Conservation (phyloP, 1,140 invertebrate genomes). For the Drosophila lowei region DNA sequence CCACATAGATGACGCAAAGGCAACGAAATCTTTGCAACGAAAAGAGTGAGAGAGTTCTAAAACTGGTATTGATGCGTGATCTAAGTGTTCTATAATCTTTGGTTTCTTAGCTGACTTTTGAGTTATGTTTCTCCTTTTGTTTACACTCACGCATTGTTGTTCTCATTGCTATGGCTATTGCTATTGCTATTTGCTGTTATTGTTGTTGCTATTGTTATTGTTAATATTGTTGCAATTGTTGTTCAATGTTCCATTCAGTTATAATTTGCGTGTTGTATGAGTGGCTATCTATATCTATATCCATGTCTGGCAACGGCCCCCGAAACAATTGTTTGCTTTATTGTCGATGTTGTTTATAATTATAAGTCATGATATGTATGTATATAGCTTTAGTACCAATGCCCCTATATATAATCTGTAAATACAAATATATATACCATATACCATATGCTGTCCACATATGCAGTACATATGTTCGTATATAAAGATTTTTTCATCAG, state of each 20-base stretch:
- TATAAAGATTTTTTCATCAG: slow-evolving; percentile 1
- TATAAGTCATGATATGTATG: slow-evolving; percentile 12
- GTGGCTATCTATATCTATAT: not conserved
- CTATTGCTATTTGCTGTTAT: slow-evolving; percentile 32
- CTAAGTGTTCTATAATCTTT: not conserved
- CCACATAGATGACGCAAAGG: too few relatives aligned
- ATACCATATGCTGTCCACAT: not conserved
- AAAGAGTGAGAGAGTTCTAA: too few relatives aligned
- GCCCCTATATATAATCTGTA: slow-evolving; percentile 22
- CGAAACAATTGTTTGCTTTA: slow-evolving; percentile 33
- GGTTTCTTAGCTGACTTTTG: slow-evolving; percentile 1
- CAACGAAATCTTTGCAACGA: too few relatives aligned
- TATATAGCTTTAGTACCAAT: slow-evolving; percentile 26
- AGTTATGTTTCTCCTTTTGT: slow-evolving; percentile 22
- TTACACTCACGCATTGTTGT: slow-evolving; percentile 13
- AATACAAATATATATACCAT: slow-evolving; percentile 20
- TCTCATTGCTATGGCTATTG: slow-evolving; percentile 17
- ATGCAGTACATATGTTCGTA: not conserved
- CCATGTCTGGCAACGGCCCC: slow-evolving; percentile 14
- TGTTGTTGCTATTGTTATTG: slow-evolving; percentile 31
- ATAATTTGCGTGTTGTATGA: too few relatives aligned
- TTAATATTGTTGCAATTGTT: slow-evolving; percentile 30
- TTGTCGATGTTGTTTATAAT: slow-evolving; percentile 30
- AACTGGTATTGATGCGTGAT: too few relatives aligned
- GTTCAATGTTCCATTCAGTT: slow-evolving; percentile 5